Evolutionary conservation across 2,888 invertebrate species (phyloP), one percentile per base, ranked within the genome.

Genomic region (Listrodromus nycthemerus): DNA sequence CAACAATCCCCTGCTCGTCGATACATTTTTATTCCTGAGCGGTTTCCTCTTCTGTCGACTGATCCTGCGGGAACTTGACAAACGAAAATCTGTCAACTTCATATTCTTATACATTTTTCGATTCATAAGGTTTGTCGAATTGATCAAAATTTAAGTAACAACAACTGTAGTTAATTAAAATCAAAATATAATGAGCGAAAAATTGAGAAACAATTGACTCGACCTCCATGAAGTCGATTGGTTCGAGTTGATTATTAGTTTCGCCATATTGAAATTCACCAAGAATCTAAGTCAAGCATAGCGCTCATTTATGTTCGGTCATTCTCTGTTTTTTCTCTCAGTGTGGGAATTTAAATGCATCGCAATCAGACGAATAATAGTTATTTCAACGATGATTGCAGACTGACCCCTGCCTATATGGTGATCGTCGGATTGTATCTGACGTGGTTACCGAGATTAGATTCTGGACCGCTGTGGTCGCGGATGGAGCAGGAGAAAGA

Each of bases 381-480:
- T 55, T 37, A 19, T 33, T 65, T n/a, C 1, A 33, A 37, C 33
- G 50, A 24, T 58, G 75, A 52, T 94, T 94, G 69, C 91, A 96
- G 96, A 88, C 94, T 97, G 84, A 97, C 97, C 13, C 97, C 97
- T 67, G 96, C 96, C 0, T 97, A 97, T 89, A 90, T 95, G 79
- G 95, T 96, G 0, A 95, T 97, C 19, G 95, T 97, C 89, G 95
- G 96, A 24, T 95, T 97, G 88, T 96, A 97, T 91, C 95, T 96
- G 92, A 96, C 97, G 0, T 95, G 96, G 95, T 94, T 97, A 70
- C 94, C 95, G 3, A 95, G 95, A 90, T 92, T 96, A 30, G 96
- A 96, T 21, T 95, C 95, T 85, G 97, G 97, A 0, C 97, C 97
- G 0, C 93, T 97, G 66, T 97, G 97, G 97, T 94, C 95, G 21